Evolutionary conservation across 1,140 invertebrate species (phyloP).

Genomic region (Bombus impatiens): DNA sequence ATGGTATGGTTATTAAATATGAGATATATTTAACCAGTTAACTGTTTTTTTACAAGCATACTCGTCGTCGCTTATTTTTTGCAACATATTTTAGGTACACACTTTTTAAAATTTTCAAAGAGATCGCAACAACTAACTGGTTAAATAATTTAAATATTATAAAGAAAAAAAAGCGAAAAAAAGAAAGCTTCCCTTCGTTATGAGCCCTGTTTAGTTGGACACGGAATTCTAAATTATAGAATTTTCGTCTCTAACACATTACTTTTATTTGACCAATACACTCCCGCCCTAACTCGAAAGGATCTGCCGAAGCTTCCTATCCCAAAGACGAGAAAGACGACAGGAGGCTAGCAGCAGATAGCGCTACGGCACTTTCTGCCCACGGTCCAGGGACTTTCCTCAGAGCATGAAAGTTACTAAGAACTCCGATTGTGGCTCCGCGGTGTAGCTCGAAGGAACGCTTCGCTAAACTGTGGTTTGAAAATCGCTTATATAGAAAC

Average conservation of each 20-base stretch:
- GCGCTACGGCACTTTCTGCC: slow-evolving; percentile 71
- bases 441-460: slow-evolving; percentile 68
- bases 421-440: slow-evolving; percentile 71
- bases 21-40: no score
- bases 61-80: no score
- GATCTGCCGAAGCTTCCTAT: slow-evolving; percentile 69
- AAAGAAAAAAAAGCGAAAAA: background rate
- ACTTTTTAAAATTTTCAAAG: no score
- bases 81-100: no score
- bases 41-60: no score
- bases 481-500: slow-evolving; percentile 18
- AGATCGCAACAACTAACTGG: no score
- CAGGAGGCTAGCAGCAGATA: slow-evolving; percentile 63
- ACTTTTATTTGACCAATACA: slow-evolving; percentile 75
- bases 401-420: slow-evolving; percentile 70
- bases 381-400: slow-evolving; percentile 74
- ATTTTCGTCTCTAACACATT: slow-evolving; percentile 60
- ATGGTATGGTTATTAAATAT: no score
- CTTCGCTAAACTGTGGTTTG: fast-evolving
- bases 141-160: background rate
- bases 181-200: slow-evolving; percentile 57
- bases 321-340: slow-evolving; percentile 49
- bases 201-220: slow-evolving; percentile 73
- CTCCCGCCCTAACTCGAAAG: slow-evolving; percentile 58
- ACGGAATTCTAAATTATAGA: background rate